Base-by-base conservation (phyloP, 92 coral and sea anemone species). In the Palythoa heliodiscus region DNA sequence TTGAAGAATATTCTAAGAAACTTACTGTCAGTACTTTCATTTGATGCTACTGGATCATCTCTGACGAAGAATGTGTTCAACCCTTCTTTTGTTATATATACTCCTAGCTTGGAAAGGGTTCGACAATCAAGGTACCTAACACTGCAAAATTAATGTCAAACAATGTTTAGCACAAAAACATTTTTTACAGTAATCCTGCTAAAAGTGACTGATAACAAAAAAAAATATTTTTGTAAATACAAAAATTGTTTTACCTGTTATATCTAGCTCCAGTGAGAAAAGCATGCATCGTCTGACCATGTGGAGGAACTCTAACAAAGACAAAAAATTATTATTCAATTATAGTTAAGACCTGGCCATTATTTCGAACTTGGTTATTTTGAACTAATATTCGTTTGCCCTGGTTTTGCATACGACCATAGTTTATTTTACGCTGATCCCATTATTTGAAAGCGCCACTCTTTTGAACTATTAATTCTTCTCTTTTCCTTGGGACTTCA, bases 261-360 rank as follows among this genome's bases (percentile, higher is more conserved):
- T 95, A 97, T 72, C 99, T 83, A 7, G 99, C 99, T 78, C 99
- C 99, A 40, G 98, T 97, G 39, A 97, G 89, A 87, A 95, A 97
- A 69, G 95, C 94, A 61, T 97, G 99, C 66, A 95, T 82, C 12
- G 98, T 86, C 54, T 94, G 94, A 73, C 98, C 98, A 84, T 97
- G 95, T 13, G 95, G 94, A 19, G 95, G 87, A 23, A 90, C 83
- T 75, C 99, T 97, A 91, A 2, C 13, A 84, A 58, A 58, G 12
- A 14, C 6, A 58, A 58, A 4, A 1, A 29, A 29, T 29, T 29
- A 29, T 29, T 29, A 29, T 29, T 29, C 35, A 29, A 29, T 29
- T 29, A 29, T 1, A 29, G 35, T 1, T 29, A 1, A 29, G n/a
- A 29, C 35, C 35, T n/a, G n/a, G n/a, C 35, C 35, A 29, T 29